These are phyloP conservation scores for Spicauda simplicius DNA, from an alignment of 2,888 invertebrate genomes.

Conservation along the genomic window DNA sequence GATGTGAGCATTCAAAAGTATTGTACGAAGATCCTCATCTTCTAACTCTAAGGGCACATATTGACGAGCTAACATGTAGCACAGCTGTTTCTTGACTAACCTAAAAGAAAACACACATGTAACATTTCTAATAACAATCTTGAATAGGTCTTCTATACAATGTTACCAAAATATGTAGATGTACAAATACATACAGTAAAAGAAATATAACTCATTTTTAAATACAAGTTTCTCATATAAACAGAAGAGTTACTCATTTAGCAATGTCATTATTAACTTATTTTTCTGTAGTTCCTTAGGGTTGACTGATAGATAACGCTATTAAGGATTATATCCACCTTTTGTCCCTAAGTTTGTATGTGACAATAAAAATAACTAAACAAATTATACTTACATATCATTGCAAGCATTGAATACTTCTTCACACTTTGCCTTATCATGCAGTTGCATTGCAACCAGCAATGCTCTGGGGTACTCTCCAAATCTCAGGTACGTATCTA, in stretches of 20 bases:
- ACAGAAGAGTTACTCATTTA: too few relatives aligned
- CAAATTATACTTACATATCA: conserved; percentile 91
- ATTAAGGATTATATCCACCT: too few relatives aligned
- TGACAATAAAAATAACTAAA: too few relatives aligned
- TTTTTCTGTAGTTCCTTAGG: too few relatives aligned
- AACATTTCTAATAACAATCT: not conserved
- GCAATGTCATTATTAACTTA: too few relatives aligned
- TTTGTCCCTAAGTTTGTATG: too few relatives aligned
- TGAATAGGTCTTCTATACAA: too few relatives aligned
- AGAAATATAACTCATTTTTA: too few relatives aligned
- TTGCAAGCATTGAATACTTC: conserved; percentile 93
- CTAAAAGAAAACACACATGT: conserved; percentile 71
- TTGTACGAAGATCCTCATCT: conserved; percentile 93
- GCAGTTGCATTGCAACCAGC: conserved; percentile 95
- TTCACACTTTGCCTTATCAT: conserved; percentile 91
- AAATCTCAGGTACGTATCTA: conserved; percentile 94
- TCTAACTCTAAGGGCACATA: conserved; percentile 94
- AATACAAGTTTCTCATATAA: too few relatives aligned
- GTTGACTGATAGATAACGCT: too few relatives aligned
- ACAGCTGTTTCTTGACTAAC: conserved; percentile 95
- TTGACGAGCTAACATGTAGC: conserved; percentile 98
- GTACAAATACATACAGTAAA: too few relatives aligned
- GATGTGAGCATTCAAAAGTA: conserved; percentile 97
- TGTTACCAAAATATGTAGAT: too few relatives aligned
- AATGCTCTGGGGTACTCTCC: conserved; percentile 95